Conservation (phyloP, 2,113 vertebrate species). For the Ciconia boyciana region DNA sequence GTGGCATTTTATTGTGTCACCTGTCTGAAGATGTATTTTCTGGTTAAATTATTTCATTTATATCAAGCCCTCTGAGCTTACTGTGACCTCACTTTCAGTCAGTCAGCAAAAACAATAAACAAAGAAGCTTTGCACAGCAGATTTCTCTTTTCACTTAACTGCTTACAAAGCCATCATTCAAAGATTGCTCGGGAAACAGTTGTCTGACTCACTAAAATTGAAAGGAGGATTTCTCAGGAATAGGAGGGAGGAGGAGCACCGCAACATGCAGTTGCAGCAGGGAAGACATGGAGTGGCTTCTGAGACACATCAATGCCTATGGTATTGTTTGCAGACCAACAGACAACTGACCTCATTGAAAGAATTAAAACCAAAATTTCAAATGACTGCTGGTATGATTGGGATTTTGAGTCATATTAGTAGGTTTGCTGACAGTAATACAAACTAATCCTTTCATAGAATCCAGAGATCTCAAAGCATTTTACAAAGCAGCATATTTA, state of each 20-base stretch:
- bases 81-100: neutral
- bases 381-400: neutral
- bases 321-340: neutral
- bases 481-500: neutral
- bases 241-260: neutral
- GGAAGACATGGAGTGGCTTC: neutral
- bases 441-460: neutral
- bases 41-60: neutral
- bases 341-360: neutral
- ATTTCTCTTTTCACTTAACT: neutral
- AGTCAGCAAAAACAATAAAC: slow-evolving; percentile 18
- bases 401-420: neutral
- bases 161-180: neutral
- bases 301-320: neutral
- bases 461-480: neutral
- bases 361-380: neutral
- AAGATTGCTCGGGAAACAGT: neutral
- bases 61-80: neutral
- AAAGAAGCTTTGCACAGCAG: neutral
- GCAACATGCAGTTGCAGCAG: neutral
- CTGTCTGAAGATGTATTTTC: neutral
- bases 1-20: neutral
- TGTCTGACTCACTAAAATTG: neutral
- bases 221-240: neutral
- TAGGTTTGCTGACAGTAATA: neutral